Percentiles rank a stretch among this genome's conserved stretches.
phyloP scores from a whole-genome alignment of 2,797 vertebrate genomes.

The Smutsia gigantea region DNA sequence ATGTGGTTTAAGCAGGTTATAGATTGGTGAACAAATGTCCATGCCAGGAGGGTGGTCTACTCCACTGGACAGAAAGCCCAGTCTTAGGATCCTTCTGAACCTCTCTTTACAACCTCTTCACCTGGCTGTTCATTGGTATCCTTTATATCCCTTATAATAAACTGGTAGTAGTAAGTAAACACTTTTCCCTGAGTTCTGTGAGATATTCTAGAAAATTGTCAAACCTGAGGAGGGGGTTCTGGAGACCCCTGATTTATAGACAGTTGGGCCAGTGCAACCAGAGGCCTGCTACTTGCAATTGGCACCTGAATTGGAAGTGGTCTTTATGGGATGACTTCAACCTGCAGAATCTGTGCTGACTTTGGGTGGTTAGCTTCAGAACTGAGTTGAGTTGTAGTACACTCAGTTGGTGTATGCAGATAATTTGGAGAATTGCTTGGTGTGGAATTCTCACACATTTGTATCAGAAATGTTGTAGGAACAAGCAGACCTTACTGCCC shows the following conservation, averaged over 20 bases:
- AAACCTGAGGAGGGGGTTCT: neutral
- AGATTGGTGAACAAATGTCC: neutral
- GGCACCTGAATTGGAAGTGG: neutral
- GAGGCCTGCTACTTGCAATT: neutral
- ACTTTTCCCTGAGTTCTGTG: neutral
- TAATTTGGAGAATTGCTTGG: neutral
- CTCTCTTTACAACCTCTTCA: neutral
- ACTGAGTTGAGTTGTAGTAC: neutral
- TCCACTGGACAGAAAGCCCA: neutral
- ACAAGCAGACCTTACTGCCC: neutral
- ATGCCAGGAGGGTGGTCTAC: too few relatives aligned
- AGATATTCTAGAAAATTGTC: neutral
- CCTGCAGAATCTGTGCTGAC: neutral
- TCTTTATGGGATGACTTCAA: neutral
- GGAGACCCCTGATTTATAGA: neutral
- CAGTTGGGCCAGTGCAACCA: neutral
- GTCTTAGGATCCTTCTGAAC: neutral
- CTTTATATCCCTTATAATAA: neutral
- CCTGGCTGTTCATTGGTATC: neutral
- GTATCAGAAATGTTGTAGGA: neutral
- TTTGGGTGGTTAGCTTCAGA: neutral
- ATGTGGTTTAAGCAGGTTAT: neutral
- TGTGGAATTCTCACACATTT: neutral
- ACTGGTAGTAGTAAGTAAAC: neutral
- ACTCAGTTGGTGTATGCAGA: neutral